Percentiles rank a stretch among this genome's conserved stretches.
Conservation (phyloP, 2,797 vertebrate genomes). For the Sphenodon punctatus region DNA sequence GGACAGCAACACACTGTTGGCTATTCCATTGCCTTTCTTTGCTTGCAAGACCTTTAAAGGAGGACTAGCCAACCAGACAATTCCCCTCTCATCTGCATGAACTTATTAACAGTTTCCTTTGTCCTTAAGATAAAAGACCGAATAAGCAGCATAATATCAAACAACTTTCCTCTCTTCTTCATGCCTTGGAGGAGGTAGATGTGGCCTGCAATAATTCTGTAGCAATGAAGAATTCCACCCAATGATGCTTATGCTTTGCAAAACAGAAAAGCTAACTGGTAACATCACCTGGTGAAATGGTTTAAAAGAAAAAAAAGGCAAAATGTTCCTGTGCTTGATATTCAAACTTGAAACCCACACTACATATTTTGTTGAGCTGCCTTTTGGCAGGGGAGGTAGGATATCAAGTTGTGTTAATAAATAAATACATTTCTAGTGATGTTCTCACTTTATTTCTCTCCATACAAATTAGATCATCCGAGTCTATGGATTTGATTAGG, state of each 20-base stretch:
- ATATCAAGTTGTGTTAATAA: too few relatives aligned
- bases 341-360: not conserved
- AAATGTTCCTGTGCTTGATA: not conserved
- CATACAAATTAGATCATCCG: not conserved
- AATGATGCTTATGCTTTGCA: not conserved
- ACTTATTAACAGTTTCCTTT: not conserved
- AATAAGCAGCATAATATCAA: not conserved
- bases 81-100: not conserved
- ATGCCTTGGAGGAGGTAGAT: not conserved
- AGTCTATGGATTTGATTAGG: not conserved
- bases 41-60: not conserved
- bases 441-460: not conserved
- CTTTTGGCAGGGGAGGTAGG: too few relatives aligned
- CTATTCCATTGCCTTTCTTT: not conserved
- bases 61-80: not conserved
- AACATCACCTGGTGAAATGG: not conserved
- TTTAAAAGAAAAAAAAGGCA: not conserved
- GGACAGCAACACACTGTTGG: conserved; percentile 15
- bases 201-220: not conserved
- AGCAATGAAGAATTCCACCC: not conserved
- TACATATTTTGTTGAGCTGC: too few relatives aligned
- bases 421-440: too few relatives aligned
- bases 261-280: not conserved
- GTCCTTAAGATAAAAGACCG: not conserved
- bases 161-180: not conserved